Percentiles rank a stretch among this genome's conserved stretches.
Conservation (phyloP, 2,113 vertebrate species). For the Labeo catla region DNA sequence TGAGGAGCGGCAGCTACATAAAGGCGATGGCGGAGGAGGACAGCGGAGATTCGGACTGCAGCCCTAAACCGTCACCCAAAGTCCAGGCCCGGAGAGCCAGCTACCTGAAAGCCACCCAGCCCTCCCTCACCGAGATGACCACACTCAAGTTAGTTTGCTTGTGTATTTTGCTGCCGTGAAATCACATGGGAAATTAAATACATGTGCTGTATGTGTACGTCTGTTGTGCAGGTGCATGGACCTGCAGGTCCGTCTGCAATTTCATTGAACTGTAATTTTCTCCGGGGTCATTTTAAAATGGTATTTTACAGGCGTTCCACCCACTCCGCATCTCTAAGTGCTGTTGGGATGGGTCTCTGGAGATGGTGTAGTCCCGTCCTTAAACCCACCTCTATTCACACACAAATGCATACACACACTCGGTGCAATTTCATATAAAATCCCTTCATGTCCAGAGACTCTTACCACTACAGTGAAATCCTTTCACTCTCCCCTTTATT, state of each 20-base stretch:
- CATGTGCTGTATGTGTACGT: constrained; percentile 16
- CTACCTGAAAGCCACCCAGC: constrained; percentile 98
- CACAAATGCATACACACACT: constrained; percentile 5
- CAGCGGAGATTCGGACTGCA: constrained; percentile 91
- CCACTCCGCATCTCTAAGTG: constrained; percentile 6
- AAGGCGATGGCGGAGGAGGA: constrained; percentile 97
- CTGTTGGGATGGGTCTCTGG: constrained; percentile 5
- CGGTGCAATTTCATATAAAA: constrained; percentile 20
- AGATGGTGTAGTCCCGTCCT: not conserved
- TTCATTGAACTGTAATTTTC: not conserved
- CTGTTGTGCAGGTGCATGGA: not conserved
- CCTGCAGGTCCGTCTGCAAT: not conserved
- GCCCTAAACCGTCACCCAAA: constrained; percentile 92
- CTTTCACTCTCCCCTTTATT: constrained; percentile 28
- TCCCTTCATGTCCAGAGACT: constrained; percentile 10
- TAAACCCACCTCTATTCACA: constrained; percentile 24
- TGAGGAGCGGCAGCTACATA: constrained; percentile 98
- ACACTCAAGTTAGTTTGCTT: constrained; percentile 82
- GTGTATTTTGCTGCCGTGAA: not conserved
- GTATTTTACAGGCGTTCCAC: constrained; percentile 3
- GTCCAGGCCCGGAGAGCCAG: constrained; percentile 93
- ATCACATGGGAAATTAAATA: constrained; percentile 26
- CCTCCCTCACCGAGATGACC: constrained; percentile 94
- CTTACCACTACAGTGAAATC: constrained; percentile 22
- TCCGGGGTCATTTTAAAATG: constrained; percentile 37